These are phyloP conservation scores for Rhynchophorus ferrugineus DNA, from an alignment of 1,140 invertebrate genomes.

Conservation along the genomic window DNA sequence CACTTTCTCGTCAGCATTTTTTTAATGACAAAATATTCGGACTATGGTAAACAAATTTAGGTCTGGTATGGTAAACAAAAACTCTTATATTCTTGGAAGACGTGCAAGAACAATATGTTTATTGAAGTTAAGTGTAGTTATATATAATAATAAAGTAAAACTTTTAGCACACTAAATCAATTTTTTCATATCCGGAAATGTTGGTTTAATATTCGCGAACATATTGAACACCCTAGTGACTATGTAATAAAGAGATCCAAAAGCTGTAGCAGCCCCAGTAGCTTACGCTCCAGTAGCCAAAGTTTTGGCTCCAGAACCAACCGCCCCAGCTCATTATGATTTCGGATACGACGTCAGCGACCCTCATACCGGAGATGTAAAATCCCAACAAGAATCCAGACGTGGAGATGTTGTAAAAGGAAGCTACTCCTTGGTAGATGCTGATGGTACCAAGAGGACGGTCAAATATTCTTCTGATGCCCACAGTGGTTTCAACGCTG, in stretches of 20 bases:
- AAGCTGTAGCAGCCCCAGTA: constrained; percentile 1
- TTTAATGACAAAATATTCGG: no score
- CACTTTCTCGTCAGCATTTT: no score
- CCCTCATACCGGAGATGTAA: constrained; percentile 51
- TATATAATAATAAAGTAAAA: no score
- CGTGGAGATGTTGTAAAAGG: constrained; percentile 58
- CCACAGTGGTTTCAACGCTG: constrained; percentile 46
- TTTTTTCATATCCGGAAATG: no score
- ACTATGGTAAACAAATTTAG: no score
- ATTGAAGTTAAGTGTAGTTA: no score
- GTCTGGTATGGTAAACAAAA: no score
- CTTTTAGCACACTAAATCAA: no score
- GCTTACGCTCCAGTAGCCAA: constrained; percentile 34
- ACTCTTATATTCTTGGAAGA: no score
- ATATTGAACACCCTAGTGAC: constrained; percentile 13
- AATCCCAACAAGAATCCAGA: constrained; percentile 49
- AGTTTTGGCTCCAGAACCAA: constrained; percentile 40
- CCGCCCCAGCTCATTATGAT: constrained; percentile 47
- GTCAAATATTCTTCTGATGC: constrained; percentile 60
- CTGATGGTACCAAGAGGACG: constrained; percentile 32
- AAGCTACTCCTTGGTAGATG: constrained; percentile 18
- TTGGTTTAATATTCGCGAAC: no score
- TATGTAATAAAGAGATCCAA: background rate
- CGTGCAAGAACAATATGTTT: no score
- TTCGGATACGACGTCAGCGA: constrained; percentile 52